Evolutionary conservation across 1,140 invertebrate species (phyloP).

Genomic region (Anadara kagoshimensis): DNA sequence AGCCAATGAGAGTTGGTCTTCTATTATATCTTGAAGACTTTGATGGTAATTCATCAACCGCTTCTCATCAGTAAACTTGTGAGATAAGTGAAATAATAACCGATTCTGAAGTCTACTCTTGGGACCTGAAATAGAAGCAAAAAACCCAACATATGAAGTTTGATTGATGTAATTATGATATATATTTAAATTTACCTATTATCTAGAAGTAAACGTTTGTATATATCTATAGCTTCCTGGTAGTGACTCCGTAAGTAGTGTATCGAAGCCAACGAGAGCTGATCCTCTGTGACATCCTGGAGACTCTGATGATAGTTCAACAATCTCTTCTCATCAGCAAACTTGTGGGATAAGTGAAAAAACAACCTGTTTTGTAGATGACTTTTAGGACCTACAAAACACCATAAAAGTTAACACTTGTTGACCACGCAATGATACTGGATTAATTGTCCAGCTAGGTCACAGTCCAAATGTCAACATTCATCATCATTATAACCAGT

Average conservation of each 20-base stretch:
- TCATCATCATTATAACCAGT: too few relatives aligned
- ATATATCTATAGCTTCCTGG: slow-evolving; percentile 99
- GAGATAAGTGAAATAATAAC: slow-evolving; percentile 93
- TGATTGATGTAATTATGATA: not conserved
- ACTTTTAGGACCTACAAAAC: slow-evolving; percentile 69
- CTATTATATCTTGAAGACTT: slow-evolving; percentile 88
- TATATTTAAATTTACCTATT: slow-evolving; percentile 82
- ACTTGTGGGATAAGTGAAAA: slow-evolving; percentile 96
- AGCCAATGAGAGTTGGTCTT: slow-evolving; percentile 96
- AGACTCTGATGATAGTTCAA: slow-evolving; percentile 89
- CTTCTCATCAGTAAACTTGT: slow-evolving; percentile 93
- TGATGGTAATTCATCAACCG: slow-evolving; percentile 88
- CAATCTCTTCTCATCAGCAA: slow-evolving; percentile 89
- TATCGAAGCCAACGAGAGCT: slow-evolving; percentile 95
- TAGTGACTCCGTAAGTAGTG: slow-evolving; percentile 97
- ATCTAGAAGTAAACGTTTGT: slow-evolving; percentile 94
- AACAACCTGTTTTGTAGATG: slow-evolving; percentile 83
- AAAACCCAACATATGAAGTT: not conserved
- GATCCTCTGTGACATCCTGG: slow-evolving; percentile 93
- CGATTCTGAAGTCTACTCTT: slow-evolving; percentile 79
- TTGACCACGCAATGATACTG: too few relatives aligned
- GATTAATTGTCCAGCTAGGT: too few relatives aligned
- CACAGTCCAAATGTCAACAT: too few relatives aligned
- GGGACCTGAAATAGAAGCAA: not conserved
- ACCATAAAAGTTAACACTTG: not conserved